A percentile compares a stretch with the other conserved stretches of the same genome.
phyloP scores from a whole-genome alignment of 2,797 vertebrate species.

The Peromyscus aztecus region DNA sequence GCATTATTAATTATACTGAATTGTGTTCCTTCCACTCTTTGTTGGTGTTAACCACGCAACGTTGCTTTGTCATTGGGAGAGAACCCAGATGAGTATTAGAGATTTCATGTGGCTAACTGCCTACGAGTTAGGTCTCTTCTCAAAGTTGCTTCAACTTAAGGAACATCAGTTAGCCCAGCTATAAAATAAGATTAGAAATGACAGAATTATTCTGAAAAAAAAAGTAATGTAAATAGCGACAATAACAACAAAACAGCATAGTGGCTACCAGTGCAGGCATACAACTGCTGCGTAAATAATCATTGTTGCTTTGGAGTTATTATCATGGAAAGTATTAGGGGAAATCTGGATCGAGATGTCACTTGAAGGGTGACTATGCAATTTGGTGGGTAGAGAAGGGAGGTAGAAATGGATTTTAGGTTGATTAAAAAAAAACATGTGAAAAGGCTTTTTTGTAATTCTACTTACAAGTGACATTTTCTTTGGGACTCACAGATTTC shows the following conservation, averaged over 20 bases:
- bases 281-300: not conserved
- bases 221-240: not conserved
- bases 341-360: conserved; percentile 14
- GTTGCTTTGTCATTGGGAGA: not conserved
- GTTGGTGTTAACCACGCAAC: not conserved
- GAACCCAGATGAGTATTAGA: not conserved
- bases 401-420: conserved; percentile 34
- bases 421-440: conserved; percentile 30
- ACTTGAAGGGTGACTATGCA: conserved; percentile 35
- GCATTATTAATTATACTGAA: not conserved
- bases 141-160: conserved; percentile 48
- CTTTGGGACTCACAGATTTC: conserved; percentile 59
- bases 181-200: conserved; percentile 45
- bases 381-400: conserved; percentile 15
- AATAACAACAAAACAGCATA: not conserved
- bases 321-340: conserved; percentile 29
- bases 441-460: conserved; percentile 19
- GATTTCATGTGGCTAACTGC: conserved; percentile 22
- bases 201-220: conserved; percentile 8
- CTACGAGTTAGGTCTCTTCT: not conserved
- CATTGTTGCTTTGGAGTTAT: conserved; percentile 50
- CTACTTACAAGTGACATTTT: conserved; percentile 45
- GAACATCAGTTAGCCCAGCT: conserved; percentile 10
- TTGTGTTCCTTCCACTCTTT: not conserved
- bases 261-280: not conserved